Conservation (phyloP, 2,888 invertebrate species). For the Drosophila borealis region DNA sequence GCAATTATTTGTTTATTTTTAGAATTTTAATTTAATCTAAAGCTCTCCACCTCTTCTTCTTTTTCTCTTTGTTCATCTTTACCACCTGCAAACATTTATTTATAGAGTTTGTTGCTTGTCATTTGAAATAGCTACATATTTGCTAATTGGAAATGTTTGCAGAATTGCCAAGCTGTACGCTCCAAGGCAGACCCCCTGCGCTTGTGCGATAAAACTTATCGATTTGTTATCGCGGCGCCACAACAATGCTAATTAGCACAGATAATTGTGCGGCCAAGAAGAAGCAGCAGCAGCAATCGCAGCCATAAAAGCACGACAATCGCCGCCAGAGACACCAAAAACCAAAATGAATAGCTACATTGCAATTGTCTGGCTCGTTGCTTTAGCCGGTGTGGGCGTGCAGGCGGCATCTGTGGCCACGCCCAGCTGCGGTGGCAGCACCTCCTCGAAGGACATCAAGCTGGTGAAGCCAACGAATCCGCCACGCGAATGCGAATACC, state of each 20-base stretch:
- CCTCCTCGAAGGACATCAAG: conserved; percentile 69
- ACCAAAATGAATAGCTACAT: conserved; percentile 45
- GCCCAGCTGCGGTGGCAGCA: conserved; percentile 72
- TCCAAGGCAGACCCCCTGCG: neutral
- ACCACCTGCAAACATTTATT: conserved; percentile 19
- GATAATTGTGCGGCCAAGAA: neutral
- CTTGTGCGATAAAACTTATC: conserved; percentile 30
- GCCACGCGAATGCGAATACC: conserved; percentile 69
- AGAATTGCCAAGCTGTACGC: conserved; percentile 4
- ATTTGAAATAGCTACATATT: conserved; percentile 10
- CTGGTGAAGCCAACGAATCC: conserved; percentile 63
- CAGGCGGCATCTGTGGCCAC: conserved; percentile 61
- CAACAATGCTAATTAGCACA: conserved; percentile 46
- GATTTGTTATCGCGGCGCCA: conserved; percentile 49
- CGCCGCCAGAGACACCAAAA: conserved; percentile 2
- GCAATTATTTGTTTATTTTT: too few relatives aligned
- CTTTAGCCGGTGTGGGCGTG: conserved; percentile 15
- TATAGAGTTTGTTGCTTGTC: conserved; percentile 22
- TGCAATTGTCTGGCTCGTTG: conserved; percentile 37
- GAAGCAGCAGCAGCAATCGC: conserved; percentile 5
- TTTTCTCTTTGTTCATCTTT: too few relatives aligned
- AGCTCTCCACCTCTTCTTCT: too few relatives aligned
- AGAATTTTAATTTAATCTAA: neutral
- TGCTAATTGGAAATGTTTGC: conserved; percentile 37
- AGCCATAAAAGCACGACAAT: conserved; percentile 49